These are phyloP conservation scores for Brachionus sp. DNA, from an alignment of 1,140 invertebrate genomes.

Conservation along the genomic window DNA sequence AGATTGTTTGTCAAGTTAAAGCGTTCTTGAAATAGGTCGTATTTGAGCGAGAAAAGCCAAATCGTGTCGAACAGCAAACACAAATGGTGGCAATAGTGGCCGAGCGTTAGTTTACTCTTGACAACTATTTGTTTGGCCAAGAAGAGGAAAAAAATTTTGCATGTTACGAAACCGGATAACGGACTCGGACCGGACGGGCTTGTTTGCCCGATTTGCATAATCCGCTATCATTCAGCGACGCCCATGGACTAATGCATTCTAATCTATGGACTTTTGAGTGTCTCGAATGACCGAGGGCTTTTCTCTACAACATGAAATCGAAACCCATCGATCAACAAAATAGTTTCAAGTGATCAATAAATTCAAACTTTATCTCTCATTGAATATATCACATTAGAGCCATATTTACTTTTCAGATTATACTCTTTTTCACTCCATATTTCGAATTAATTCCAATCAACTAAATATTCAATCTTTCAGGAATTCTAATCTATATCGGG, in stretches of 20 bases:
- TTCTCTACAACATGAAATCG: neutral
- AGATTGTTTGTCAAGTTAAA: constrained; percentile 5
- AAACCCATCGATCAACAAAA: neutral
- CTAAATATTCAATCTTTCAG: constrained; percentile 36
- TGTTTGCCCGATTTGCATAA: constrained; percentile 15
- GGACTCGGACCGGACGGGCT: neutral
- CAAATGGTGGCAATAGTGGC: neutral
- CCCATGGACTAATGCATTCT: neutral
- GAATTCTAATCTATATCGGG: neutral
- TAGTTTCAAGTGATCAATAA: neutral
- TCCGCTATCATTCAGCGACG: neutral
- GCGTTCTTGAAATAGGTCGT: constrained; percentile 4
- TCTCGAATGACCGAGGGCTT: neutral
- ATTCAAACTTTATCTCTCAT: neutral
- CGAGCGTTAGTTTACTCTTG: neutral
- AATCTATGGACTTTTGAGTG: no score
- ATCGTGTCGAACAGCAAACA: constrained; percentile 14
- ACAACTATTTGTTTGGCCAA: neutral
- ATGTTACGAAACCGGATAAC: neutral
- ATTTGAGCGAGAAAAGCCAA: constrained; percentile 6
- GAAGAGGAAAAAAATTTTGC: neutral
- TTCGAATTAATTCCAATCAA: constrained; percentile 35
- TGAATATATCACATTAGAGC: neutral
- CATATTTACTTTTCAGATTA: constrained; percentile 6
- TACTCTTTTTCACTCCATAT: neutral